Evolutionary conservation across 2,888 invertebrate species (phyloP).

Genomic region (Drosophila mimetica): DNA sequence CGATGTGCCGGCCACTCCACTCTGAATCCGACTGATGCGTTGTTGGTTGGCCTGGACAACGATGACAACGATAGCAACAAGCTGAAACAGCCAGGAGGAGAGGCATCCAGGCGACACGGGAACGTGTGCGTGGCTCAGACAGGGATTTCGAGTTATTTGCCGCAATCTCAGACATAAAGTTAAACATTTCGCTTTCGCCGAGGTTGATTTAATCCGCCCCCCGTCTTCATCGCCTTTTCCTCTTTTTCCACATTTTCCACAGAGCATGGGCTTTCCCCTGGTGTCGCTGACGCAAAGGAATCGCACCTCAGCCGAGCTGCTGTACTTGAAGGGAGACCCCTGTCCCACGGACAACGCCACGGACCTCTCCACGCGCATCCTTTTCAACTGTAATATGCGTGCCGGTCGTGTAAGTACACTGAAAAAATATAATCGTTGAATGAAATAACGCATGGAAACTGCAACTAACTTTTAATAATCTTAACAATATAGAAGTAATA

Average conservation of each 20-base stretch:
- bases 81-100: conserved; percentile 4
- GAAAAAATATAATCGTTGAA: background rate
- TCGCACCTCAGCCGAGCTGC: conserved; percentile 77
- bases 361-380: conserved; percentile 79
- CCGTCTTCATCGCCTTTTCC: too few species aligned
- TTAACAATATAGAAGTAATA: too few species aligned
- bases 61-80: conserved; percentile 32
- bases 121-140: conserved; percentile 57
- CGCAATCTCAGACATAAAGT: conserved; percentile 70
- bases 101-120: conserved; percentile 17
- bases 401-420: conserved; percentile 81
- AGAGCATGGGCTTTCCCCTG: conserved; percentile 83
- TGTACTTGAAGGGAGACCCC: conserved; percentile 78
- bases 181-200: conserved; percentile 51
- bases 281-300: conserved; percentile 73
- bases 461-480: background rate
- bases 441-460: background rate
- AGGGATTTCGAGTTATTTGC: conserved; percentile 72
- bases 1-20: conserved; percentile 48
- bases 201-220: conserved; percentile 15
- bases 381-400: conserved; percentile 81
- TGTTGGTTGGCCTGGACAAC: conserved; percentile 29
- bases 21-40: conserved; percentile 2
- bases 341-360: conserved; percentile 77
- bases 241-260: conserved; percentile 29